These are phyloP conservation scores for Cenopis cana DNA, from an alignment of 2,888 invertebrate genomes.

Conservation along the genomic window DNA sequence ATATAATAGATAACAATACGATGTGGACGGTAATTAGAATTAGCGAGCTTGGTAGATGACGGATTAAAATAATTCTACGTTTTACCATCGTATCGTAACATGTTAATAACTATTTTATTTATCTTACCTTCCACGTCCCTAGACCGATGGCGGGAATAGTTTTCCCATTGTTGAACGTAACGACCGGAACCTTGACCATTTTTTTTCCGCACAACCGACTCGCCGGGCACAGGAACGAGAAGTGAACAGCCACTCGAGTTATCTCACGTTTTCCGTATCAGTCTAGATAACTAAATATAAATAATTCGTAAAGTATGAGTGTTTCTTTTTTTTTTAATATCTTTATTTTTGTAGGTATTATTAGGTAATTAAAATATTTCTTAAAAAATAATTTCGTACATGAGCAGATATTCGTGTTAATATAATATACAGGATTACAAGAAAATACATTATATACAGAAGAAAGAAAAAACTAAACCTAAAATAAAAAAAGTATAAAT, in stretches of 20 bases:
- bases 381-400: too few relatives aligned
- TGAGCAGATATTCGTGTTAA: too few relatives aligned
- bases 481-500: too few relatives aligned
- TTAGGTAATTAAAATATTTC: too few relatives aligned
- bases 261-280: constrained; percentile 21
- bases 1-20: too few relatives aligned
- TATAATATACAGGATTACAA: too few relatives aligned
- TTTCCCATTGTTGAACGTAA: constrained; percentile 63
- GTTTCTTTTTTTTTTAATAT: too few relatives aligned
- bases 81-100: not conserved
- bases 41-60: too few relatives aligned
- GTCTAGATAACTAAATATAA: constrained; percentile 9
- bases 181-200: constrained; percentile 61
- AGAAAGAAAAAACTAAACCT: too few relatives aligned
- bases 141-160: constrained; percentile 65
- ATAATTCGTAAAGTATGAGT: not conserved
- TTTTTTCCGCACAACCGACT: constrained; percentile 43
- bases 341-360: too few relatives aligned
- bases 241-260: constrained; percentile 36
- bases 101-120: constrained; percentile 1
- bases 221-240: constrained; percentile 33
- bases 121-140: constrained; percentile 67
- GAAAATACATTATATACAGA: too few relatives aligned
- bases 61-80: not conserved
- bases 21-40: too few relatives aligned